phyloP scores from a whole-genome alignment of 2,888 invertebrate genomes.

The Eucriotettix oculatus region DNA sequence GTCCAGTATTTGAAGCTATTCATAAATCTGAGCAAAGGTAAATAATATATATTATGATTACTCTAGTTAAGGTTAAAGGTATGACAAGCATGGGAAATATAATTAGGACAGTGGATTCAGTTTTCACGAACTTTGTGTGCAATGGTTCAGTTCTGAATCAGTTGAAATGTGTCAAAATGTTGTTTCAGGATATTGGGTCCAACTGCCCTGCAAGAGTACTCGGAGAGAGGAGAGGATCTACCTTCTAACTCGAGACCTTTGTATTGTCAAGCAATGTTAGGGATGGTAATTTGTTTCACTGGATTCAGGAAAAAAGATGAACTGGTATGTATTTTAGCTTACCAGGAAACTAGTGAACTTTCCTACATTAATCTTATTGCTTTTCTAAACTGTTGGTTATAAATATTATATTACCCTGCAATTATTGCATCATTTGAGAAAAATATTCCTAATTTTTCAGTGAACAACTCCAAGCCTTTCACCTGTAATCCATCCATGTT shows the following conservation, averaged over 20 bases:
- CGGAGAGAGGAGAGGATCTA: slow-evolving; percentile 49
- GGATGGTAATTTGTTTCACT: slow-evolving; percentile 79
- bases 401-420: too few relatives aligned
- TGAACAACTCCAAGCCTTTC: too few relatives aligned
- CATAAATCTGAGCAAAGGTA: slow-evolving; percentile 44
- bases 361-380: not conserved
- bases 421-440: too few relatives aligned
- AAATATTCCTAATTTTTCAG: too few relatives aligned
- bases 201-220: slow-evolving; percentile 59
- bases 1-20: slow-evolving; percentile 49
- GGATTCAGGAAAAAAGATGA: slow-evolving; percentile 82
- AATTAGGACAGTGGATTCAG: not conserved
- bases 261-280: slow-evolving; percentile 76
- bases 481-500: too few relatives aligned
- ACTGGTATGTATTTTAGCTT: slow-evolving; percentile 43
- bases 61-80: not conserved
- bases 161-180: too few relatives aligned
- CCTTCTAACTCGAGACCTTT: slow-evolving; percentile 65
- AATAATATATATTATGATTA: not conserved
- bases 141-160: too few relatives aligned
- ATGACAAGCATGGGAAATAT: not conserved
- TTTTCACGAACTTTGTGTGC: too few relatives aligned
- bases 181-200: slow-evolving; percentile 55
- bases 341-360: not conserved
- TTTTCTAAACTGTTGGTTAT: not conserved